phyloP scores from a whole-genome alignment of 1,140 invertebrate species.

The Zophobas morio region DNA sequence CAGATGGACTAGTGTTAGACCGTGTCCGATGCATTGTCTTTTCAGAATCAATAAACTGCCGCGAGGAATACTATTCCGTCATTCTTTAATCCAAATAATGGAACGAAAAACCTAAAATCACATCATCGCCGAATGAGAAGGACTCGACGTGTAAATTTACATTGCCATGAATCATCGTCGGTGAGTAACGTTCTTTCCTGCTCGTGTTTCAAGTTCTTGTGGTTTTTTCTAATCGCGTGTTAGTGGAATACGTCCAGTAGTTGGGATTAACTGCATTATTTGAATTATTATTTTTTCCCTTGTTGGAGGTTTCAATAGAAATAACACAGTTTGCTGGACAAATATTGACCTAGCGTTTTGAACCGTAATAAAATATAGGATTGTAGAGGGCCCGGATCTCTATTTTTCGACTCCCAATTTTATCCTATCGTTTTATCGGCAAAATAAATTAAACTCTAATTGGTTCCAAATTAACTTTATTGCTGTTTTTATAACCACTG shows the following conservation, averaged over 20 bases:
- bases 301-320: conserved; percentile 38
- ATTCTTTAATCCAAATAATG: background rate
- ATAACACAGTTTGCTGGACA: conserved; percentile 29
- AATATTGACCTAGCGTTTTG: conserved; percentile 30
- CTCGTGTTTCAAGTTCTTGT: background rate
- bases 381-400: background rate
- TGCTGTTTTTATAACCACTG: background rate
- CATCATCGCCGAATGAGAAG: conserved; percentile 18
- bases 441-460: conserved; percentile 6
- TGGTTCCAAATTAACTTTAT: conserved; percentile 12
- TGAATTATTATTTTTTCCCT: conserved; percentile 25
- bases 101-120: conserved; percentile 18
- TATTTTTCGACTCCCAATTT: background rate
- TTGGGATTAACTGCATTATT: conserved; percentile 7
- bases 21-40: background rate
- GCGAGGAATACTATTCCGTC: too few relatives aligned
- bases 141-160: conserved; percentile 19
- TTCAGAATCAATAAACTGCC: too few relatives aligned
- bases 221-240: background rate
- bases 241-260: background rate
- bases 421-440: background rate
- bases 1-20: background rate
- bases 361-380: conserved; percentile 13
- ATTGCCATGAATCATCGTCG: conserved; percentile 27
- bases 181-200: conserved; percentile 17